Evolutionary conservation across 1,140 invertebrate species (phyloP), one percentile per base, ranked within the genome.

Genomic region (Caenorhabditis latens): DNA sequence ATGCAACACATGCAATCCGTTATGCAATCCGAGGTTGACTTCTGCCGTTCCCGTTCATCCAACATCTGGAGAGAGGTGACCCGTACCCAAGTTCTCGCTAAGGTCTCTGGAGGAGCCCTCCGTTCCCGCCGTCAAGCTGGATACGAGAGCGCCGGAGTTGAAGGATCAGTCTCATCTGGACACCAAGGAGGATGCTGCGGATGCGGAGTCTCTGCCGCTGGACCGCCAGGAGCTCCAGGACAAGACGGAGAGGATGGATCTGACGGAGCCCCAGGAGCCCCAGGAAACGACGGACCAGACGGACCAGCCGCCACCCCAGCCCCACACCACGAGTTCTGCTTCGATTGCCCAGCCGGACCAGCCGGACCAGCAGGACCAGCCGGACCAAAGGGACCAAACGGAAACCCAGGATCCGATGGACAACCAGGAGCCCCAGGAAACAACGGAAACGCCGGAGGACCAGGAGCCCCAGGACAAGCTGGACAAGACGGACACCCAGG

Each of bases 61-160:
- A 91, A 91, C 88, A 91, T 91, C 89, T 91, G 90, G 90, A 85
- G 88, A 65, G 90, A 91, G 83, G 91, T 91, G 21, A 92, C 88
- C 84, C 58, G 87, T 11, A 91, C 87, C 32, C 89, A 91, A 82
- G 88, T 87, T 46, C 87, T 86, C 71, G 71, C 84, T 53, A 87
- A 85, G 85, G 71, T 86, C 46, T 65, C 85, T 24, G 86, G 82
- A 42, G 58, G 58, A 84, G 63, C 61, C 11, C 82, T 88, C 71
- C 63, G 89, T 32, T 53, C 65, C 58, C 84, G 84, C 55, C 90
- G 90, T 89, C 88, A 90, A 79, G 90, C 89, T 61, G 90, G 90
- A 53, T 90, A 90, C 83, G 89, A 84, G 55, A 58, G 58, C 75
- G 71, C 82, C 75, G 86, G 55, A 48, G 87, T 86, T 58, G 87